Conservation (phyloP, 1,140 invertebrate genomes). For the Drosophila yakuba region DNA sequence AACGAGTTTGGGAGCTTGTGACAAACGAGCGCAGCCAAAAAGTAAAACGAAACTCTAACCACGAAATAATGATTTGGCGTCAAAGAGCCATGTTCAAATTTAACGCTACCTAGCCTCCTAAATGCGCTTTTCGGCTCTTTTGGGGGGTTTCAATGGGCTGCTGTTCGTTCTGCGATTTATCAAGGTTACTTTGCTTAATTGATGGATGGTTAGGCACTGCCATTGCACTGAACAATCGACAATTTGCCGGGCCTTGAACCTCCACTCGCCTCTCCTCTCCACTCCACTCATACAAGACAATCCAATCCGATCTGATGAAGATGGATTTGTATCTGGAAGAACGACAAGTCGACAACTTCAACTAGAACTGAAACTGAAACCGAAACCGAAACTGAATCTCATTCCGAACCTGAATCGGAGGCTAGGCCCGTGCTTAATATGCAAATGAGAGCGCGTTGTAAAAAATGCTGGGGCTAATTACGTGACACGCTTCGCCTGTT, state of each 20-base stretch:
- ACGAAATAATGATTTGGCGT: constrained; percentile 67
- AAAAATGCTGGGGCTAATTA: constrained; percentile 71
- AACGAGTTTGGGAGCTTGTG: constrained; percentile 61
- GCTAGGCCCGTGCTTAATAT: constrained; percentile 63
- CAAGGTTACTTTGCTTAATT: constrained; percentile 66
- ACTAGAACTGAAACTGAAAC: neutral
- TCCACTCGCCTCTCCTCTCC: constrained; percentile 10
- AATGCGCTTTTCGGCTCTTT: constrained; percentile 7
- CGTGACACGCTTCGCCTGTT: constrained; percentile 74
- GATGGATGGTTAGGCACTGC: constrained; percentile 53
- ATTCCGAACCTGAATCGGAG: constrained; percentile 29
- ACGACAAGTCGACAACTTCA: constrained; percentile 10
- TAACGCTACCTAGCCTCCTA: constrained; percentile 71
- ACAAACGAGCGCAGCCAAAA: constrained; percentile 56
- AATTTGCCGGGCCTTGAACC: constrained; percentile 76
- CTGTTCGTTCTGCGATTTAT: constrained; percentile 59
- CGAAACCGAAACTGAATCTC: constrained; percentile 1
- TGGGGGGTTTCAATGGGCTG: constrained; percentile 18
- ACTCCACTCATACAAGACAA: neutral
- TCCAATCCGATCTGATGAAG: constrained; percentile 22
- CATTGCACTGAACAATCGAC: constrained; percentile 68
- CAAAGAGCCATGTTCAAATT: constrained; percentile 79
- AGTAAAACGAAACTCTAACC: constrained; percentile 52
- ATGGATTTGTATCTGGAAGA: constrained; percentile 44
- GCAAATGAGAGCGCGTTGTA: constrained; percentile 68